A percentile compares a stretch with the other conserved stretches of the same genome.
These are phyloP conservation scores for Syngnathoides biaculeatus DNA, from an alignment of 2,113 vertebrate genomes.

Conservation along the genomic window DNA sequence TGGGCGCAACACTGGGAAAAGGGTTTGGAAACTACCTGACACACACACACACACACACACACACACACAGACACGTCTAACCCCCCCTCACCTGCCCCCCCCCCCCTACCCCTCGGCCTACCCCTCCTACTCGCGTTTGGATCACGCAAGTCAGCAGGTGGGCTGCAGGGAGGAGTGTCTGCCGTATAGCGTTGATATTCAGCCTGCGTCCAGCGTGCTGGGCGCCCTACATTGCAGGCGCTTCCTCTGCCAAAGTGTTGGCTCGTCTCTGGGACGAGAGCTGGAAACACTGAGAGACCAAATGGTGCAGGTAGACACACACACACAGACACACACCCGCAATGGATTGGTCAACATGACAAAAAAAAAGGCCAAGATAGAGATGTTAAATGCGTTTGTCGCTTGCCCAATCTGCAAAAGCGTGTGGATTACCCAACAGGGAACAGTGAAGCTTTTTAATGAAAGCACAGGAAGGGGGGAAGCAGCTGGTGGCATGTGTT, in stretches of 20 bases:
- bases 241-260: conserved; percentile 75
- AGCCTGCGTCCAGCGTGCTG: conserved; percentile 72
- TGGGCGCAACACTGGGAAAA: conserved; percentile 76
- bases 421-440: conserved; percentile 70
- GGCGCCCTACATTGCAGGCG: conserved; percentile 79
- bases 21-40: conserved; percentile 80
- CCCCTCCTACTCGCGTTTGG: conserved; percentile 64
- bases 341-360: conserved; percentile 40
- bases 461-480: conserved; percentile 76
- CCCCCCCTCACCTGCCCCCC: no score
- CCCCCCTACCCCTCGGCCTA: conserved; percentile 8
- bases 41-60: conserved; percentile 17
- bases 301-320: conserved; percentile 63
- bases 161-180: conserved; percentile 72
- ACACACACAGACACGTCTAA: no score
- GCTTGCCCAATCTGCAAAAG: conserved; percentile 61
- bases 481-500: conserved; percentile 83
- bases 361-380: conserved; percentile 32
- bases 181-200: conserved; percentile 77
- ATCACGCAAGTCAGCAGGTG: conserved; percentile 76
- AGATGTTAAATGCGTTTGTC: conserved; percentile 54
- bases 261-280: conserved; percentile 69
- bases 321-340: conserved; percentile 46
- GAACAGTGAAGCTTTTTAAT: conserved; percentile 73
- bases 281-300: conserved; percentile 66